Percentiles rank a stretch among this genome's conserved stretches.
phyloP scores from a whole-genome alignment of 1,140 invertebrate species.

The Vanessa tameamea region DNA sequence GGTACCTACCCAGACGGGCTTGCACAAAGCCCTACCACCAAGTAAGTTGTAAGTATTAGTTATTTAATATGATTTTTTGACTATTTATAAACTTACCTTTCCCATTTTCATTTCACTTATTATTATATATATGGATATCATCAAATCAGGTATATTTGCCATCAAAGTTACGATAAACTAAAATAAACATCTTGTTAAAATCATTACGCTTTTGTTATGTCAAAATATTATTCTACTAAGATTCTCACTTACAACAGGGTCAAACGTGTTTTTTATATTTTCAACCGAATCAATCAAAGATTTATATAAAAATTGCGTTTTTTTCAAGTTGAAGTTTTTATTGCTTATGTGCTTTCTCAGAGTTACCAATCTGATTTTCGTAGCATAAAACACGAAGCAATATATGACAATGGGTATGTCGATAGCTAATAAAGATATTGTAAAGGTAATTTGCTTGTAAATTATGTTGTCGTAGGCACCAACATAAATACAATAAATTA shows the following conservation, averaged over 20 bases:
- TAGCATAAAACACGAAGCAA: slow-evolving; percentile 16
- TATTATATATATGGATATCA: not conserved
- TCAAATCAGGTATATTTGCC: not conserved
- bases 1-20: too few species aligned
- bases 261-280: not conserved
- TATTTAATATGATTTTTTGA: too few species aligned
- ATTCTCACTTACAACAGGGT: slow-evolving; percentile 13
- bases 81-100: not conserved
- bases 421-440: slow-evolving; percentile 8
- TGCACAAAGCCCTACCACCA: too few species aligned
- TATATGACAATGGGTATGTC: not conserved
- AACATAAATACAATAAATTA: not conserved
- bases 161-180: not conserved
- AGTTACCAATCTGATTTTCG: not conserved
- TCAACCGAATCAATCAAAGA: slow-evolving; percentile 6
- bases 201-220: not conserved
- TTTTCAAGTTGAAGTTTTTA: not conserved
- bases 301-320: slow-evolving; percentile 17
- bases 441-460: not conserved
- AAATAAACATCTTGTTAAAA: not conserved
- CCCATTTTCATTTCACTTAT: not conserved
- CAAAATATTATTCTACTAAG: not conserved
- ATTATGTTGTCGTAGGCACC: not conserved
- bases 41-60: too few species aligned
- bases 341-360: not conserved